These are phyloP conservation scores for Unio pictorum DNA, from an alignment of 2,888 invertebrate species.

Conservation along the genomic window DNA sequence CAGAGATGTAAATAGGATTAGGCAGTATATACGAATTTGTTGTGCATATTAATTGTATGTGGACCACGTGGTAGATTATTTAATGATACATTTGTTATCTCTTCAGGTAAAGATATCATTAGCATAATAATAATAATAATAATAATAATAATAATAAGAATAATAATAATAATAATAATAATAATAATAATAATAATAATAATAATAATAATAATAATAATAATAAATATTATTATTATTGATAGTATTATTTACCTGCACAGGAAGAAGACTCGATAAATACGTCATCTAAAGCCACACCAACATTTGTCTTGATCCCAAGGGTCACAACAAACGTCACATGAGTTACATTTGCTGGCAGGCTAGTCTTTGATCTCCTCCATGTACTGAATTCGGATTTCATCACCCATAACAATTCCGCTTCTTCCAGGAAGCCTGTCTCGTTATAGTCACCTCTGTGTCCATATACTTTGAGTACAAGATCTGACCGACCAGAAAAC, in stretches of 20 bases:
- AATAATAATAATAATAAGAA: no score
- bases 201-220: no score
- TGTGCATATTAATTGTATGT: no score
- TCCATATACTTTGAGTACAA: constrained; percentile 39
- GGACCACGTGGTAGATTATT: no score
- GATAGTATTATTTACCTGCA: constrained; percentile 7
- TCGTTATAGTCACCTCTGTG: constrained; percentile 7
- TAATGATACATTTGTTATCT: no score
- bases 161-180: no score
- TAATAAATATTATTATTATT: no score
- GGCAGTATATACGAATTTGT: no score
- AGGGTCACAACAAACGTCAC: constrained; percentile 15
- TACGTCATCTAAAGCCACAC: constrained; percentile 35
- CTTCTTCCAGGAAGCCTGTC: neutral
- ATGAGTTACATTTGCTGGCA: constrained; percentile 6
- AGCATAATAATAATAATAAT: no score
- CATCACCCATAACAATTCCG: constrained; percentile 13
- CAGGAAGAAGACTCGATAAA: constrained; percentile 1
- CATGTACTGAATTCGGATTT: constrained; percentile 10
- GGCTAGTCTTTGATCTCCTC: constrained; percentile 15
- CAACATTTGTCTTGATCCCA: constrained; percentile 8
- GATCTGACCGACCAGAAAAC: constrained; percentile 34
- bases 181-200: no score
- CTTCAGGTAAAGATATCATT: no score
- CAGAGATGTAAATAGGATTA: no score